Conservation (phyloP, 1,140 invertebrate genomes). For the Diabrotica undecimpunctata region DNA sequence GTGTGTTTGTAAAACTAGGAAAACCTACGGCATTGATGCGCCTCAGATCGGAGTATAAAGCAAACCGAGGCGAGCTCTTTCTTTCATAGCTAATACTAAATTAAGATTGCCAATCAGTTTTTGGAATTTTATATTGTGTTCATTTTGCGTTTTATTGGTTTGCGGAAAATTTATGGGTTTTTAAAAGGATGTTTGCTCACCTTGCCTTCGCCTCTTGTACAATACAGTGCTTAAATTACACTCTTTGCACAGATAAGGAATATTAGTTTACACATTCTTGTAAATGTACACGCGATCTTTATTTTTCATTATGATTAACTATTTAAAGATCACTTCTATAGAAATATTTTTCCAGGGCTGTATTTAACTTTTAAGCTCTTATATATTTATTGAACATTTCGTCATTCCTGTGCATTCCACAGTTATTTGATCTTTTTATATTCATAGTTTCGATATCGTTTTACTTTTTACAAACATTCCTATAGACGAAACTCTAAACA, state of each 20-base stretch:
- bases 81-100: constrained; percentile 32
- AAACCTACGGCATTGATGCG: neutral
- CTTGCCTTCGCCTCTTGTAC: neutral
- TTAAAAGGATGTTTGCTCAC: constrained; percentile 16
- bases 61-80: constrained; percentile 21
- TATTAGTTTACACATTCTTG: constrained; percentile 12
- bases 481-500: no score
- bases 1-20: neutral
- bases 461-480: no score
- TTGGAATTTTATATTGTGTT: constrained; percentile 31
- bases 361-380: no score
- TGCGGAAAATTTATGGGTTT: constrained; percentile 21
- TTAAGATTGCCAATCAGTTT: constrained; percentile 35
- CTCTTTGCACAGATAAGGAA: constrained; percentile 5
- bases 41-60: constrained; percentile 14
- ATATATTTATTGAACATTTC: no score
- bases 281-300: constrained; percentile 2
- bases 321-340: neutral
- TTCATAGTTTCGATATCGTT: no score
- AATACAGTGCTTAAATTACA: constrained; percentile 12
- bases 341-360: neutral
- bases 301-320: neutral
- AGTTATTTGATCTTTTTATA: no score
- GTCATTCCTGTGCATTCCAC: no score
- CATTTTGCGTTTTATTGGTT: constrained; percentile 29